Evolutionary conservation across 2,113 vertebrate genomes (phyloP).

Genomic region (Spea multiplicata): DNA sequence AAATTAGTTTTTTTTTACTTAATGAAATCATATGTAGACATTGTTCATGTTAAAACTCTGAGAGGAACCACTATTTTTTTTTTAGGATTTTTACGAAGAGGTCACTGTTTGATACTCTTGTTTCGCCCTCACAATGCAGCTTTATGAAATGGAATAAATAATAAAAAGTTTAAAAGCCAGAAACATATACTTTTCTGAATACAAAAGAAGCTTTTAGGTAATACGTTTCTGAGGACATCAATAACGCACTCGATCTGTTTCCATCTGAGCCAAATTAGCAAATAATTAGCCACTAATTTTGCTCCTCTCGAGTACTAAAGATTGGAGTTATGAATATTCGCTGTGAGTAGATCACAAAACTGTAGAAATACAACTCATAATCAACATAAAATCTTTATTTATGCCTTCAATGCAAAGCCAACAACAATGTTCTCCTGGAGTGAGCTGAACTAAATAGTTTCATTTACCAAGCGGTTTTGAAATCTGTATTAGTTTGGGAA

Average conservation of each 20-base stretch:
- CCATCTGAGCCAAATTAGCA: conserved; percentile 30
- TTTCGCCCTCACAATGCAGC: too few species aligned
- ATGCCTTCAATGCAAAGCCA: not conserved
- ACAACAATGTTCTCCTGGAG: not conserved
- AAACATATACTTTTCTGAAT: too few species aligned
- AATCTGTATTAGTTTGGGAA: conserved; percentile 49
- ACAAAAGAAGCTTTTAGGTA: too few species aligned
- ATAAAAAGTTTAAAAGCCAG: too few species aligned
- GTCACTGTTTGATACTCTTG: too few species aligned
- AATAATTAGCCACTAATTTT: conserved; percentile 29
- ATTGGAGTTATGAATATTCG: conserved; percentile 2
- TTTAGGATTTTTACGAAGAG: too few species aligned
- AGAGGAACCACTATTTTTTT: too few species aligned
- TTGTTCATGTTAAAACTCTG: too few species aligned
- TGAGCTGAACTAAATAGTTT: conserved; percentile 19
- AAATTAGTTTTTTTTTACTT: too few species aligned
- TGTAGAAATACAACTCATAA: not conserved
- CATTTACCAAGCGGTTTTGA: conserved; percentile 36
- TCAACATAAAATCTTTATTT: conserved; percentile 1
- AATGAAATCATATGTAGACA: too few species aligned
- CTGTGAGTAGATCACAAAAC: not conserved
- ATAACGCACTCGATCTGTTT: not conserved
- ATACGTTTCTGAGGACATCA: not conserved
- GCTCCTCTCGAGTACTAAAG: conserved; percentile 18
- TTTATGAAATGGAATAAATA: too few species aligned